These are phyloP conservation scores for Gobio gobio DNA, from an alignment of 2,113 vertebrate genomes.

Conservation along the genomic window DNA sequence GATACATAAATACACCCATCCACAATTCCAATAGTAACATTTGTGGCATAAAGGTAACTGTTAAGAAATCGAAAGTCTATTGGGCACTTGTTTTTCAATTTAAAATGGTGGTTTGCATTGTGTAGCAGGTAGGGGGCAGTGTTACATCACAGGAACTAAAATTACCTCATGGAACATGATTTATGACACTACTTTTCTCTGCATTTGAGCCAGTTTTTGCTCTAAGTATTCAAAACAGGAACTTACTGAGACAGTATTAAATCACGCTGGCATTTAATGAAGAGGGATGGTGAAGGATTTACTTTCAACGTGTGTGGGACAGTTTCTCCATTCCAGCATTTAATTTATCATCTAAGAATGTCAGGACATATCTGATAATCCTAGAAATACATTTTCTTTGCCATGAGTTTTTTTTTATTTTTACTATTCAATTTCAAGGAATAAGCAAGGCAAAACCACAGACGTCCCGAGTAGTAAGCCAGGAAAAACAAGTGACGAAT, in stretches of 20 bases:
- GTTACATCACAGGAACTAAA: conserved; percentile 1
- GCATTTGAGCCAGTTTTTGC: background rate
- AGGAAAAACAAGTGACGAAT: conserved; percentile 43
- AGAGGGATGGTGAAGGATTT: conserved; percentile 14
- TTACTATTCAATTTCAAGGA: conserved; percentile 20
- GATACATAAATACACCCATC: background rate
- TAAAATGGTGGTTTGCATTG: background rate
- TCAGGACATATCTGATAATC: conserved; percentile 25
- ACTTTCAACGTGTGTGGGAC: conserved; percentile 12
- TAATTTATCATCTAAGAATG: background rate
- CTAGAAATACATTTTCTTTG: conserved; percentile 5
- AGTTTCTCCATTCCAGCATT: background rate
- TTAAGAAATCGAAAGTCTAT: background rate
- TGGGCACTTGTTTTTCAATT: background rate
- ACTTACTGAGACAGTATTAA: conserved; percentile 20
- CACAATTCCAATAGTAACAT: background rate
- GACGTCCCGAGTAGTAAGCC: background rate
- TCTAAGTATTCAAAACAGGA: conserved; percentile 17
- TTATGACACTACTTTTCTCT: background rate
- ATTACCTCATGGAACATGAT: conserved; percentile 3
- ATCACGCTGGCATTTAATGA: conserved; percentile 30
- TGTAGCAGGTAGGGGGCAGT: conserved; percentile 50
- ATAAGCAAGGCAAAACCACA: conserved; percentile 19
- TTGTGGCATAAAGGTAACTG: background rate
- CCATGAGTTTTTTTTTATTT: background rate